phyloP scores from a whole-genome alignment of 2,888 invertebrate species.

The Liposcelis brunnea region DNA sequence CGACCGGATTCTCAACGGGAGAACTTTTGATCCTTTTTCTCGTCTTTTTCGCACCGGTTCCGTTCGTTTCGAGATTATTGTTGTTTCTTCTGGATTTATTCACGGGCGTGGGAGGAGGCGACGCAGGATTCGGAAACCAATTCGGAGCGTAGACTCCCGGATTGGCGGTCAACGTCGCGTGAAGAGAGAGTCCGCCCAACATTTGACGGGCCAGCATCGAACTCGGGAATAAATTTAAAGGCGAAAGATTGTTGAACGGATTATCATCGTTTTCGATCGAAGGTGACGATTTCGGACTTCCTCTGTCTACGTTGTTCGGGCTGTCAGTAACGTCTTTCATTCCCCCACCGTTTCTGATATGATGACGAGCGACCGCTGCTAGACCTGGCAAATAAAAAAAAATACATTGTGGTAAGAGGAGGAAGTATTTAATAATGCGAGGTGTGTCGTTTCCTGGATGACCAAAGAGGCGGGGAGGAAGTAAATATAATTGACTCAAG shows the following conservation, averaged over 20 bases:
- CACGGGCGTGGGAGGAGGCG: background rate
- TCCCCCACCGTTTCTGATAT: background rate
- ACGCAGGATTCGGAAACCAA: background rate
- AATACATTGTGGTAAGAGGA: too few relatives aligned
- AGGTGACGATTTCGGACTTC: conserved; percentile 10
- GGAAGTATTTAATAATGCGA: too few relatives aligned
- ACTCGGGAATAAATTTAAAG: conserved; percentile 13
- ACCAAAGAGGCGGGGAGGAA: too few relatives aligned
- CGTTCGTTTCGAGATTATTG: too few relatives aligned
- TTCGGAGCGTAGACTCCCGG: too few relatives aligned
- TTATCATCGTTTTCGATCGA: background rate
- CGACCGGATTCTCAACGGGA: conserved; percentile 4
- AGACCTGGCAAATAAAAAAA: conserved; percentile 11
- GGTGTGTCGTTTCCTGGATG: too few relatives aligned
- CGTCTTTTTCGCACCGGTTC: background rate
- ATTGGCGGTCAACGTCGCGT: background rate
- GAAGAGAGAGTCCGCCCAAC: conserved; percentile 8
- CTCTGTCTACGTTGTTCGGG: conserved; percentile 10
- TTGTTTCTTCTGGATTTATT: background rate
- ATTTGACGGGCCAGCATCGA: conserved; percentile 13
- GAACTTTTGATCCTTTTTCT: conserved; percentile 12
- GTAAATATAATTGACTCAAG: too few relatives aligned
- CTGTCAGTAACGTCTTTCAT: conserved; percentile 10
- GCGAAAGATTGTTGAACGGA: conserved; percentile 11
- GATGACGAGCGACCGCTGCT: conserved; percentile 12